A percentile compares a stretch with the other conserved stretches of the same genome.
Evolutionary conservation across 2,888 invertebrate species (phyloP).

Genomic region (Eupithecia tripunctaria): DNA sequence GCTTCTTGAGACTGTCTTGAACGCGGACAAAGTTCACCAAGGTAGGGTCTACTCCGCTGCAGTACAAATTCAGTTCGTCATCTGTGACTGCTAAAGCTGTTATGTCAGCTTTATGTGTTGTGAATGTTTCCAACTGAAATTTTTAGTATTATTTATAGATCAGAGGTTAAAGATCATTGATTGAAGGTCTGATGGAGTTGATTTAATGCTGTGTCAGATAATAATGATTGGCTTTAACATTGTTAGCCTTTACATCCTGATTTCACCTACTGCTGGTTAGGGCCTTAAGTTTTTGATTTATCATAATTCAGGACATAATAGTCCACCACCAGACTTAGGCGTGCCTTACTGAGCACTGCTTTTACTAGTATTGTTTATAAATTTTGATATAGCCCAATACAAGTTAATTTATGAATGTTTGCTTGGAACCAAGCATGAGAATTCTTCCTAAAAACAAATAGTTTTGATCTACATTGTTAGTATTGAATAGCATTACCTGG

Average conservation of each 20-base stretch:
- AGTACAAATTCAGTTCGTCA: slow-evolving; percentile 88
- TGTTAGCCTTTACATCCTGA: too few species aligned
- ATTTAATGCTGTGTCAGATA: too few species aligned
- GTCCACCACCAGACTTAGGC: background rate
- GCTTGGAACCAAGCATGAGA: too few species aligned
- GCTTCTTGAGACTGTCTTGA: slow-evolving; percentile 75
- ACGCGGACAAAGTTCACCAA: slow-evolving; percentile 90
- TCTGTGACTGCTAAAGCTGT: slow-evolving; percentile 89
- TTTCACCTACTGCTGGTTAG: background rate
- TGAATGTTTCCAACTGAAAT: slow-evolving; percentile 88
- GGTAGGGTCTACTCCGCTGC: slow-evolving; percentile 92
- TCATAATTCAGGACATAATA: background rate
- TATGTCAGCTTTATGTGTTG: slow-evolving; percentile 93
- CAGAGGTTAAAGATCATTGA: too few species aligned
- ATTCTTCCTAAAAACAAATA: background rate
- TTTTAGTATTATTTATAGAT: background rate
- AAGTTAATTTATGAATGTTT: too few species aligned
- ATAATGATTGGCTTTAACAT: too few species aligned
- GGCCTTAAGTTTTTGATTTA: background rate
- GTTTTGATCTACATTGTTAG: background rate
- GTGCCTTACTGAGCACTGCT: background rate
- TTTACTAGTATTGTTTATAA: background rate
- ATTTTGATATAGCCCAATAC: background rate
- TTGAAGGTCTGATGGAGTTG: too few species aligned
- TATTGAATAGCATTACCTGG: slow-evolving; percentile 67